phyloP scores from a whole-genome alignment of 2,797 vertebrate genomes.

The Gymnoscopelus braueri region DNA sequence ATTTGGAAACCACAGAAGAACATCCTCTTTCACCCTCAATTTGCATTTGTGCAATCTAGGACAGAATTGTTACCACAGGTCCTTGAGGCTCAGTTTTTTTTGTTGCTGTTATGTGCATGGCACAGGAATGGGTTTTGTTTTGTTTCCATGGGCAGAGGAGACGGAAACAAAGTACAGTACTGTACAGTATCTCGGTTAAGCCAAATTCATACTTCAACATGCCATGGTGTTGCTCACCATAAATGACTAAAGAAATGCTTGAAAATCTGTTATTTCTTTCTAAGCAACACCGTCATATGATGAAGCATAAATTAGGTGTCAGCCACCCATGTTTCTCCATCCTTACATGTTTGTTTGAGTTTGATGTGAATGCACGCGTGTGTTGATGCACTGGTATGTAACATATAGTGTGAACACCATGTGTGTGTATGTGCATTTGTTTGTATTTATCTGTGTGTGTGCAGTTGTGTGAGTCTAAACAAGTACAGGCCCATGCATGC shows the following conservation, averaged over 20 bases:
- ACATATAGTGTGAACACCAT: neutral
- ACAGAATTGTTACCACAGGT: conserved; percentile 30
- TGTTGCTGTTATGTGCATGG: conserved; percentile 35
- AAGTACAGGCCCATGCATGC: neutral
- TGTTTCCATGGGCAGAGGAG: conserved; percentile 44
- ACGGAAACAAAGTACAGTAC: conserved; percentile 9
- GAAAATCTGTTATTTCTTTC: no score
- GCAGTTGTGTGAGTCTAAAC: neutral
- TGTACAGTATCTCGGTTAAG: neutral
- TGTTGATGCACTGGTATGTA: no score
- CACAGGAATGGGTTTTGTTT: conserved; percentile 40
- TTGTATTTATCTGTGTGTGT: neutral
- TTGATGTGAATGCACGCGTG: no score
- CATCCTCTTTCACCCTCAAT: conserved; percentile 58
- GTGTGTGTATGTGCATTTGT: conserved; percentile 5
- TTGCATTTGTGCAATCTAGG: conserved; percentile 45
- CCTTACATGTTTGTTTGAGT: no score
- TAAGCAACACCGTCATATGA: no score
- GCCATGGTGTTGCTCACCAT: no score
- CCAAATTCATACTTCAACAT: no score
- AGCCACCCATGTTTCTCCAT: neutral
- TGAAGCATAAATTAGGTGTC: no score
- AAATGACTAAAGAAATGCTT: no score
- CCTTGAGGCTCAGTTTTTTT: conserved; percentile 28
- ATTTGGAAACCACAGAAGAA: conserved; percentile 60